A percentile compares a stretch with the other conserved stretches of the same genome.
Evolutionary conservation across 2,888 invertebrate species (phyloP).

Genomic region (Fabriciana adippe): DNA sequence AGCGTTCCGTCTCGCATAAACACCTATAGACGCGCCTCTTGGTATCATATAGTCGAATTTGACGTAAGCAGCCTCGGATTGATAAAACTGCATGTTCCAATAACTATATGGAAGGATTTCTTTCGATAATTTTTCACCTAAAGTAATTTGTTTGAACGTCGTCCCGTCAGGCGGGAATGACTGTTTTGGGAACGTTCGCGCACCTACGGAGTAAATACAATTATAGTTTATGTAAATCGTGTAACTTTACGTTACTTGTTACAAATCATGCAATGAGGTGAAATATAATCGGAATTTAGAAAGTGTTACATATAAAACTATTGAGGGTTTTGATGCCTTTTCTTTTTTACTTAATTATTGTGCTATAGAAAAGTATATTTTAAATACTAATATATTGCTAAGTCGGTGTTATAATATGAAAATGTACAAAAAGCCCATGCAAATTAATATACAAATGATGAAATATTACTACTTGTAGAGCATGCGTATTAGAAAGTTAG

Average conservation of each 20-base stretch:
- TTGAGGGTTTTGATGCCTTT: conserved; percentile 4
- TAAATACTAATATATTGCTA: no score
- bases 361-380: no score
- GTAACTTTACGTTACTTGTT: conserved; percentile 3
- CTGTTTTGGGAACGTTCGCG: conserved; percentile 93
- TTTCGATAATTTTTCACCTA: conserved; percentile 93
- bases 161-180: conserved; percentile 96
- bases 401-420: neutral
- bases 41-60: conserved; percentile 97
- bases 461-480: conserved; percentile 13
- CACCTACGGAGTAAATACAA: conserved; percentile 82
- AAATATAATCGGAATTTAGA: conserved; percentile 21
- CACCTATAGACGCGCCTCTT: conserved; percentile 95
- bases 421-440: conserved; percentile 52
- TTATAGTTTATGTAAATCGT: conserved; percentile 13
- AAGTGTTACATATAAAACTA: neutral
- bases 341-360: no score
- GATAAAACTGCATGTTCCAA: conserved; percentile 99
- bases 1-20: conserved; percentile 96
- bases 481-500: conserved; percentile 71
- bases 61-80: conserved; percentile 95
- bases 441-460: conserved; percentile 43
- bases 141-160: conserved; percentile 93
- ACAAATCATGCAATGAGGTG: conserved; percentile 62
- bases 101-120: conserved; percentile 96